A percentile compares a stretch with the other conserved stretches of the same genome.
phyloP scores from a whole-genome alignment of 2,888 invertebrate species.

The Parnassius smintheus region DNA sequence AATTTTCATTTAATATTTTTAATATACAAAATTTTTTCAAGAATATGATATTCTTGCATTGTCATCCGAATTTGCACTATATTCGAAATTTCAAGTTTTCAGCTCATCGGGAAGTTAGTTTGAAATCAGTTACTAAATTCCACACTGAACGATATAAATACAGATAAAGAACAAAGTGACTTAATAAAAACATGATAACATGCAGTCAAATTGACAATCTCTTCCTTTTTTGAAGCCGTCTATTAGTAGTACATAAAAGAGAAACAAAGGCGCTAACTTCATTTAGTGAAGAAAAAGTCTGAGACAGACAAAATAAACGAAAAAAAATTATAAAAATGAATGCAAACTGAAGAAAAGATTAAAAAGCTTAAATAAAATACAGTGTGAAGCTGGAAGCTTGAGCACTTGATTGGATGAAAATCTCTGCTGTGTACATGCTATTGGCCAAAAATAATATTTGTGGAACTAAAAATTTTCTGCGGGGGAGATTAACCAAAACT shows the following conservation, averaged over 20 bases:
- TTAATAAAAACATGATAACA: no score
- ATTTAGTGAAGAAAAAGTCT: slow-evolving; percentile 15
- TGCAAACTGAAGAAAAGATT: slow-evolving; percentile 31
- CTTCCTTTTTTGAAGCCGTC: no score
- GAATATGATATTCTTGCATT: no score
- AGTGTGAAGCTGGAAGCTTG: slow-evolving; percentile 47
- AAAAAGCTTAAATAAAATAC: slow-evolving; percentile 52
- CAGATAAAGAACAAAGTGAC: no score
- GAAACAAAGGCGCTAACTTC: slow-evolving; percentile 14
- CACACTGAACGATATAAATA: no score
- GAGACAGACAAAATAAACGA: slow-evolving; percentile 17
- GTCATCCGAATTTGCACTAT: no score
- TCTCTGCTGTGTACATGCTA: slow-evolving; percentile 62
- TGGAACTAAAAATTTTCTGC: slow-evolving; percentile 69
- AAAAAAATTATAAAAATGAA: slow-evolving; percentile 19
- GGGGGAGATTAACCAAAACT: slow-evolving; percentile 73
- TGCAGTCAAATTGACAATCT: no score
- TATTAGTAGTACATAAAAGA: slow-evolving; percentile 3
- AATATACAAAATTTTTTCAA: no score
- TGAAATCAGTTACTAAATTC: no score
- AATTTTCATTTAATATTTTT: no score
- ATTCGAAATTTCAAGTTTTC: no score
- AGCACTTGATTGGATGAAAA: slow-evolving; percentile 70
- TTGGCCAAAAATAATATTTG: slow-evolving; percentile 80
- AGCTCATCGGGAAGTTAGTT: no score